Conservation (phyloP, 2,113 vertebrate genomes). For the Clupea harengus region DNA sequence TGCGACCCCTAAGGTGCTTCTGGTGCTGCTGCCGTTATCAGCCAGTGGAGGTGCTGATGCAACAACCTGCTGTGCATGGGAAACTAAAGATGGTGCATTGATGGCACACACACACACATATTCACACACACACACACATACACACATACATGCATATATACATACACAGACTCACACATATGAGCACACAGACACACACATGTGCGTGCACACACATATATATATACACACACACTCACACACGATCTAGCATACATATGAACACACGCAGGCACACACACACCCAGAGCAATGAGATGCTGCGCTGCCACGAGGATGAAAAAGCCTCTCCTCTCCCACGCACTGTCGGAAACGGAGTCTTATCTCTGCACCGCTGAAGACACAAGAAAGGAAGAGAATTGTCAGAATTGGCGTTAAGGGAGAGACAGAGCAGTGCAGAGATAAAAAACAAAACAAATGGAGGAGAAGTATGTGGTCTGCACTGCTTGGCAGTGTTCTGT, state of each 20-base stretch:
- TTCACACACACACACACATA: background rate
- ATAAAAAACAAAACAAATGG: too few species aligned
- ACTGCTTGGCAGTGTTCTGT: background rate
- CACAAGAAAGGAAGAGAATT: background rate
- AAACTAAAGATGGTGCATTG: background rate
- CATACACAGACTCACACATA: background rate
- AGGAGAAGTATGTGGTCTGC: too few species aligned
- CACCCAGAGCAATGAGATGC: background rate
- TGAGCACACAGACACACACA: background rate
- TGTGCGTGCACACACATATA: background rate
- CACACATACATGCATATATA: background rate
- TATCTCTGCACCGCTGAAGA: background rate
- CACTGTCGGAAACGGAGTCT: background rate
- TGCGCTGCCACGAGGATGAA: background rate
- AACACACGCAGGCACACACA: background rate
- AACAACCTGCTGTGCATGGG: background rate
- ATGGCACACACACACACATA: background rate
- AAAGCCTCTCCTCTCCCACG: background rate
- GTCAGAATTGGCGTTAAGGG: background rate
- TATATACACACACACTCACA: background rate
- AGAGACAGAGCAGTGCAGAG: too few species aligned
- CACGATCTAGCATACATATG: background rate
- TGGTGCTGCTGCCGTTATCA: background rate
- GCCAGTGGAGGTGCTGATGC: background rate
- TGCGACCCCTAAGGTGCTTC: background rate